phyloP scores from a whole-genome alignment of 2,888 invertebrate species.

The Vanessa cardui region DNA sequence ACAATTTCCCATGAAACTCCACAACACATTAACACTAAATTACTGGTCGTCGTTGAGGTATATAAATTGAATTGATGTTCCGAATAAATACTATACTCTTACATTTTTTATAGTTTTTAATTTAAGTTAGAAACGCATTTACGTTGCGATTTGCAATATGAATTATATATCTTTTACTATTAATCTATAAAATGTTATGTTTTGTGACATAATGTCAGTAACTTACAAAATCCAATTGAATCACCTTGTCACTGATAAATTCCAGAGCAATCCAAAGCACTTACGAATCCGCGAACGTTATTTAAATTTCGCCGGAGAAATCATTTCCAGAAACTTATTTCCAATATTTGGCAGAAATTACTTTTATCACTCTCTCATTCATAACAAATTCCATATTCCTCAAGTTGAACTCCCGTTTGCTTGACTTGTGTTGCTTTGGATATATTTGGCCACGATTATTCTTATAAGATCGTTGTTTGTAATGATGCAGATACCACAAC shows the following conservation, averaged over 20 bases:
- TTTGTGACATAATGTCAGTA: slow-evolving; percentile 7
- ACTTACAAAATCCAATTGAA: slow-evolving; percentile 7
- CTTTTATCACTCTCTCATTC: slow-evolving; percentile 18
- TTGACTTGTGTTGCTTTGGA: slow-evolving; percentile 10
- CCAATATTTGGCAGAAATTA: slow-evolving; percentile 21
- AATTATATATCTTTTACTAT: no score
- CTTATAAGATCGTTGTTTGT: slow-evolving; percentile 39
- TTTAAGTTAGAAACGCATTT: no score
- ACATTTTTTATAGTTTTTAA: no score
- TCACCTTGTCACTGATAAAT: slow-evolving; percentile 4
- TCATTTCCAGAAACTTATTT: slow-evolving; percentile 17
- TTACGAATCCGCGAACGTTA: slow-evolving; percentile 11
- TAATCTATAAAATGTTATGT: background rate
- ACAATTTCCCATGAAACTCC: background rate
- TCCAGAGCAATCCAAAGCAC: slow-evolving; percentile 15
- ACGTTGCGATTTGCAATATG: no score
- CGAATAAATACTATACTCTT: no score
- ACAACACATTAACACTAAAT: background rate
- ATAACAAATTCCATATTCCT: slow-evolving; percentile 14
- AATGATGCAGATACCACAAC: slow-evolving; percentile 49
- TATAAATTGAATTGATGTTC: background rate
- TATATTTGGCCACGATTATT: slow-evolving; percentile 18
- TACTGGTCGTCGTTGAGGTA: background rate
- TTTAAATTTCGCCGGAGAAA: slow-evolving; percentile 19
- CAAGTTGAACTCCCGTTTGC: slow-evolving; percentile 18